These are phyloP conservation scores for Cryptophagus acutangulus DNA, from an alignment of 2,888 invertebrate genomes.

Conservation along the genomic window DNA sequence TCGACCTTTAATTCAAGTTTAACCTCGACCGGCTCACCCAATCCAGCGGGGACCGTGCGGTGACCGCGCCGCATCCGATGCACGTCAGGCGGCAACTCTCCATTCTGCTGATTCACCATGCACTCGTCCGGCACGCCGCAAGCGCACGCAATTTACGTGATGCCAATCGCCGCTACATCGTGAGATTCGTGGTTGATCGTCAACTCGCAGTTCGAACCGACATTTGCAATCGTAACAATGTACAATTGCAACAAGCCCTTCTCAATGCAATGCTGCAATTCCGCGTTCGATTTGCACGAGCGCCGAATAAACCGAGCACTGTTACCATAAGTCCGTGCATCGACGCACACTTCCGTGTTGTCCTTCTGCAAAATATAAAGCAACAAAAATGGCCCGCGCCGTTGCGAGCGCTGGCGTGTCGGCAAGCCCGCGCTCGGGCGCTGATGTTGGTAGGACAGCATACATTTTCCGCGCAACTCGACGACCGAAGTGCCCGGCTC, in stretches of 20 bases:
- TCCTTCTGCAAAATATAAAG: conserved; percentile 79
- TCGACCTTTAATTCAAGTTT: too few species aligned
- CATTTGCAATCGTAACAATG: conserved; percentile 68
- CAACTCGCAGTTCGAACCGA: conserved; percentile 82
- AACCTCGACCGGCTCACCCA: too few species aligned
- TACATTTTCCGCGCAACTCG: conserved; percentile 88
- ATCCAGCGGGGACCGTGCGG: too few species aligned
- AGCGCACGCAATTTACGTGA: conserved; percentile 63
- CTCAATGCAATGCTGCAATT: conserved; percentile 86
- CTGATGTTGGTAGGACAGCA: conserved; percentile 79
- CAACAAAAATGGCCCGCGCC: conserved; percentile 80
- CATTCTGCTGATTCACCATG: conserved; percentile 46
- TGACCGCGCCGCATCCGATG: too few species aligned
- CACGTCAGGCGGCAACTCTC: too few species aligned
- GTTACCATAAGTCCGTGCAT: conserved; percentile 89
- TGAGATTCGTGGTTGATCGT: conserved; percentile 82
- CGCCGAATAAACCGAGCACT: conserved; percentile 85
- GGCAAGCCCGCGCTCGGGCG: conserved; percentile 37
- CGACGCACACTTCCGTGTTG: conserved; percentile 81
- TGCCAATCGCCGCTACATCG: conserved; percentile 50
- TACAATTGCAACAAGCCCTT: conserved; percentile 87
- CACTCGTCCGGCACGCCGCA: conserved; percentile 63
- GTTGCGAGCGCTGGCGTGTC: conserved; percentile 54
- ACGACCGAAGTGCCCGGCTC: conserved; percentile 71
- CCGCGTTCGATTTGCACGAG: conserved; percentile 91